Evolutionary conservation across 2,888 invertebrate species (phyloP), one percentile per base, ranked within the genome.

Genomic region (Branchellion lobata): DNA sequence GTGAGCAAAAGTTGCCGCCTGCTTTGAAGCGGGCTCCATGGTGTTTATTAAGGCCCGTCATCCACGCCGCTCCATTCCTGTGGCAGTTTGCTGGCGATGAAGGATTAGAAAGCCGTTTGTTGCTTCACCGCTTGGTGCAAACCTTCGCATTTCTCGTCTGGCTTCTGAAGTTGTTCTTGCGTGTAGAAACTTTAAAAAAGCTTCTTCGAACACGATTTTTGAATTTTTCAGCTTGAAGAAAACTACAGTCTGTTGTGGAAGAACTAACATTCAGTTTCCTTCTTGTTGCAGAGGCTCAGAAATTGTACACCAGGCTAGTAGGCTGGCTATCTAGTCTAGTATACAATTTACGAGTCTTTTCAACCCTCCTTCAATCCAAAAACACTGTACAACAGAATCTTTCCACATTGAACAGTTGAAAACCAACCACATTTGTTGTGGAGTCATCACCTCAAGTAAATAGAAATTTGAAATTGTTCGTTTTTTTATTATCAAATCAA

Each of bases 231-330:
- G n/a, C n/a, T n/a, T n/a, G n/a, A n/a, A n/a, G n/a, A n/a, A n/a
- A n/a, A n/a, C n/a, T n/a, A n/a, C n/a, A n/a, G n/a, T n/a, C n/a
- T n/a, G n/a, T n/a, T n/a, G n/a, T n/a, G n/a, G n/a, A n/a, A n/a
- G n/a, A n/a, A n/a, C n/a, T n/a, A n/a, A n/a, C n/a, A n/a, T n/a
- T 5, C 40, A 5, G 8, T 40, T 40, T 40, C 40, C 5, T 8
- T 40, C 40, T 40, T 57, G 61, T 57, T 69, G 24, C 31, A 31
- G n/a, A 57, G 65, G 40, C 77, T 77, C 77, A 77, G 77, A 77
- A 77, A 77, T 77, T 77, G 77, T 77, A 77, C 77, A 77, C 77
- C 77, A 77, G 77, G 57, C 77, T 77, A 77, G 77, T 77, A 65
- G 61, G 65, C 65, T 29, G 34, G 11, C 40, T 51, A 57, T 77